phyloP scores from a whole-genome alignment of 2,113 vertebrate genomes.

The Monarcha castaneiventris region DNA sequence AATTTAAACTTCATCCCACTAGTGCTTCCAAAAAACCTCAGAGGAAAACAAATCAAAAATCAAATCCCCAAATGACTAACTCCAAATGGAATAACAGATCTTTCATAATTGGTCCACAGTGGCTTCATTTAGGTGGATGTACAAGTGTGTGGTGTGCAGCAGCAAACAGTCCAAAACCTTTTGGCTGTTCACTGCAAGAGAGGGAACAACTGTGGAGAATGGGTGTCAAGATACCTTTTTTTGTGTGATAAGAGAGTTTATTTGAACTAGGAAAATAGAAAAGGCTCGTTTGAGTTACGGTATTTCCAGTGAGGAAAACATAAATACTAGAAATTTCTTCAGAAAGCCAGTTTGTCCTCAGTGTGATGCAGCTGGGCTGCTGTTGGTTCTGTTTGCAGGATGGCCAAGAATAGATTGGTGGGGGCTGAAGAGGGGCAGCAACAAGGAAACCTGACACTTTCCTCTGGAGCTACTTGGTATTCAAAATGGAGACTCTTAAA shows the following conservation, averaged over 20 bases:
- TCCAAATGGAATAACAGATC: slow-evolving; percentile 18
- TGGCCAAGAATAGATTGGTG: background rate
- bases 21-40: slow-evolving; percentile 36
- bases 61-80: slow-evolving; percentile 14
- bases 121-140: slow-evolving; percentile 6
- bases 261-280: background rate
- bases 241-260: background rate
- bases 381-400: background rate
- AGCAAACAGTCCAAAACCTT: background rate
- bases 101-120: slow-evolving; percentile 12
- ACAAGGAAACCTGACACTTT: background rate
- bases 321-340: background rate
- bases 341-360: background rate
- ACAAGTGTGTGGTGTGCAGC: background rate
- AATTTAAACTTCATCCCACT: slow-evolving; percentile 44
- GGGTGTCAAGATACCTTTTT: background rate
- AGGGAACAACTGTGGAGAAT: background rate
- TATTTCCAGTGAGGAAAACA: background rate
- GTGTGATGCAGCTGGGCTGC: background rate
- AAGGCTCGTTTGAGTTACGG: fast-evolving
- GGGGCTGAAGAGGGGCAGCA: background rate
- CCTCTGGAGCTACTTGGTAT: background rate
- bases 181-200: background rate
- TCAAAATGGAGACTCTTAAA: slow-evolving; percentile 13
- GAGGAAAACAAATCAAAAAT: slow-evolving; percentile 57